phyloP scores from a whole-genome alignment of 2,888 invertebrate species.

The Callosobruchus maculatus region DNA sequence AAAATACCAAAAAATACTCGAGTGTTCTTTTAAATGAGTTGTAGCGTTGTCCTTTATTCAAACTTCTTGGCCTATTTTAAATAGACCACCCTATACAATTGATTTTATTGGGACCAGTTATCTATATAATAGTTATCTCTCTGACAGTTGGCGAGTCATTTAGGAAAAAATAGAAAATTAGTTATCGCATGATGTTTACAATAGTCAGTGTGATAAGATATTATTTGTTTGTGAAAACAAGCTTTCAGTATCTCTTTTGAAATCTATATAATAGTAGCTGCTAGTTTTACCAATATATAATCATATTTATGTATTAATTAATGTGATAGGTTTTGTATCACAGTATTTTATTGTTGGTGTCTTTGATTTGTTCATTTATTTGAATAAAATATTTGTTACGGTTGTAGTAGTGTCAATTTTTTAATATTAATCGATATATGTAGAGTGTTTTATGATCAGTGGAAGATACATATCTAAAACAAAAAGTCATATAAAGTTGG shows the following conservation, averaged over 20 bases:
- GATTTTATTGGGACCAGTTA: no score
- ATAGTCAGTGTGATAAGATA: neutral
- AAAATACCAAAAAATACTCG: no score
- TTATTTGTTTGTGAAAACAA: neutral
- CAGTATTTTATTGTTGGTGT: neutral
- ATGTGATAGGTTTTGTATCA: neutral
- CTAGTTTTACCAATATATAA: neutral
- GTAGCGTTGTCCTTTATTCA: no score
- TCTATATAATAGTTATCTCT: no score
- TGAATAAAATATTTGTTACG: neutral
- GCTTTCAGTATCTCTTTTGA: neutral
- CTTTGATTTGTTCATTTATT: neutral
- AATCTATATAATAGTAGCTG: neutral
- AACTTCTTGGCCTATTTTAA: no score
- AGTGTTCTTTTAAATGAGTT: no score
- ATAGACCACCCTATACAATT: no score
- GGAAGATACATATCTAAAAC: no score
- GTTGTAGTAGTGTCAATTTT: no score
- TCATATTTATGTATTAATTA: neutral
- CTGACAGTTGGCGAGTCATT: neutral
- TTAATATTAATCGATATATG: no score
- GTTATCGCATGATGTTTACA: neutral
- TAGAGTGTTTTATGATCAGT: no score
- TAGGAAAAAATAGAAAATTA: neutral
- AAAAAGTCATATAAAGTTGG: no score